Percentiles rank a stretch among this genome's conserved stretches.
phyloP scores from a whole-genome alignment of 1,140 invertebrate genomes.

The Drosophila repletoides region DNA sequence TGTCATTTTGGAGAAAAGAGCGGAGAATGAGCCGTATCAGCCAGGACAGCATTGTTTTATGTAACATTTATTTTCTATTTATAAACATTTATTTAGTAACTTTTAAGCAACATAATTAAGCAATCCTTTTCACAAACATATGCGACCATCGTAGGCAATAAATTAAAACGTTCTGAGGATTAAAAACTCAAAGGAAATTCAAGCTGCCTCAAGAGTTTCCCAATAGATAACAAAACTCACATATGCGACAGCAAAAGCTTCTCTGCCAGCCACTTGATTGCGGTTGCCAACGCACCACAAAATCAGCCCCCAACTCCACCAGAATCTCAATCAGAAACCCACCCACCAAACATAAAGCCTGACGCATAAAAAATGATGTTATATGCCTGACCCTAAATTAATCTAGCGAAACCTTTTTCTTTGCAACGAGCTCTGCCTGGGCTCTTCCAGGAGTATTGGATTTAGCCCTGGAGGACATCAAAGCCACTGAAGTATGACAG shows the following conservation, averaged over 20 bases:
- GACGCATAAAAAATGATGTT: slow-evolving; percentile 73
- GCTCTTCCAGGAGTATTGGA: background rate
- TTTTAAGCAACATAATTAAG: slow-evolving; percentile 55
- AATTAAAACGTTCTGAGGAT: slow-evolving; percentile 60
- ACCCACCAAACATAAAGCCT: slow-evolving; percentile 12
- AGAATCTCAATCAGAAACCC: background rate
- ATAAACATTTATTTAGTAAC: slow-evolving; percentile 27
- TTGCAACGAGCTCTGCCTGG: background rate
- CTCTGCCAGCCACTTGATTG: slow-evolving; percentile 51
- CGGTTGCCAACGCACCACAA: slow-evolving; percentile 32
- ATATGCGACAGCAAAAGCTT: slow-evolving; percentile 49
- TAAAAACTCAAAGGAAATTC: slow-evolving; percentile 33
- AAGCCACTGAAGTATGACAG: slow-evolving; percentile 73
- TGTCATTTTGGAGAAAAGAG: slow-evolving; percentile 1
- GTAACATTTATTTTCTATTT: background rate
- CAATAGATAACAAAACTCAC: slow-evolving; percentile 64
- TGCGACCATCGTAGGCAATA: slow-evolving; percentile 53
- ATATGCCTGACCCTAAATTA: slow-evolving; percentile 81
- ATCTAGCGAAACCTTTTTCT: slow-evolving; percentile 77
- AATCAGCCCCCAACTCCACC: background rate
- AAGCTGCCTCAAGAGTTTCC: slow-evolving; percentile 30
- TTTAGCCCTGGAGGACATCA: slow-evolving; percentile 49
- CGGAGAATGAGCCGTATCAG: background rate
- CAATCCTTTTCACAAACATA: slow-evolving; percentile 47
- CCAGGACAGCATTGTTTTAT: background rate